phyloP scores from a whole-genome alignment of 2,797 vertebrate genomes.

The Trachops cirrhosus region DNA sequence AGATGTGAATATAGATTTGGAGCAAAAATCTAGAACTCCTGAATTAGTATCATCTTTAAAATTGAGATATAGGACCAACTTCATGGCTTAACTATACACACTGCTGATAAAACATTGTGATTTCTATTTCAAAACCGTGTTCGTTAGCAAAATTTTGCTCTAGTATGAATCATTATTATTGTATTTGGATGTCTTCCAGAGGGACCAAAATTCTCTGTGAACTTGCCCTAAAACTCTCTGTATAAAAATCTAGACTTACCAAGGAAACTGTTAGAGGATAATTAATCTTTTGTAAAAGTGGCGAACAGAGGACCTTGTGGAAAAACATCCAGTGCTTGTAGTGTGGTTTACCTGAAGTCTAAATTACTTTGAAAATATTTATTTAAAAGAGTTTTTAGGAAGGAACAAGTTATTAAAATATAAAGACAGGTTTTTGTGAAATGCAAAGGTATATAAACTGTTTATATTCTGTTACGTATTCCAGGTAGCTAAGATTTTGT shows the following conservation, averaged over 20 bases:
- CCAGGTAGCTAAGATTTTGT: background rate
- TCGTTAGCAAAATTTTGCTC: background rate
- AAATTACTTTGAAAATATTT: background rate
- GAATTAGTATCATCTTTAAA: constrained; percentile 13
- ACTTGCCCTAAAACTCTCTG: background rate
- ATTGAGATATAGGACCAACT: background rate
- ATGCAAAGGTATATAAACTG: background rate
- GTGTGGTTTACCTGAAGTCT: constrained; percentile 7
- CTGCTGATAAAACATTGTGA: background rate
- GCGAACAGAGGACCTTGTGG: background rate
- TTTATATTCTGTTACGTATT: background rate
- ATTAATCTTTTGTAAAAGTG: background rate
- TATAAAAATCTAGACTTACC: background rate
- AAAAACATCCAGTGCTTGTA: background rate
- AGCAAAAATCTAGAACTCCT: background rate
- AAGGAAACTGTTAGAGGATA: background rate
- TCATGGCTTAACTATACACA: background rate
- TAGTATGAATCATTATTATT: background rate
- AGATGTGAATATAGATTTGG: background rate
- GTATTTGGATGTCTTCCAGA: background rate
- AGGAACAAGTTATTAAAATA: background rate
- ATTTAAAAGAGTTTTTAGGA: background rate
- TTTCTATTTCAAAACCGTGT: background rate
- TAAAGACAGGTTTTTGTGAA: background rate
- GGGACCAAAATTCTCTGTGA: background rate